Conservation (phyloP, 2,113 vertebrate genomes). For the Carettochelys insculpta region DNA sequence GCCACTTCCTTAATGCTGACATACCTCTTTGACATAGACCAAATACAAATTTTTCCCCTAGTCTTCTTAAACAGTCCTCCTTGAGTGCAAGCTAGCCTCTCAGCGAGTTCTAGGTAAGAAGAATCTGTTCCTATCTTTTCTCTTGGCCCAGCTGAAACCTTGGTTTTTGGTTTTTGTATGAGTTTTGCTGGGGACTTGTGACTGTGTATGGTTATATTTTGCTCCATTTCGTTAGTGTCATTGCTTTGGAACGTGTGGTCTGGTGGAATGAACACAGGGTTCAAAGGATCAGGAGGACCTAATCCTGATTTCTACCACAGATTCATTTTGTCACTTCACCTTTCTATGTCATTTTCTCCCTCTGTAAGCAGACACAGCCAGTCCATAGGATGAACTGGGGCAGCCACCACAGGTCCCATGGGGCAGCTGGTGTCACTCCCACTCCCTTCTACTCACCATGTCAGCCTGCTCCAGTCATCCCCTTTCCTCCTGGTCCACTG, state of each 20-base stretch:
- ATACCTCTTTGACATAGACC: rapidly evolving
- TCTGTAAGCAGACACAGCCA: no score
- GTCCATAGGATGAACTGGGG: no score
- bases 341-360: no score
- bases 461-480: no score
- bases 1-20: not conserved
- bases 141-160: not conserved
- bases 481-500: no score
- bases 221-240: not conserved
- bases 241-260: not conserved
- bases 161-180: not conserved
- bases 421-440: no score
- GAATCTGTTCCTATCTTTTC: not conserved
- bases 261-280: rapidly evolving
- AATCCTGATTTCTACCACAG: not conserved
- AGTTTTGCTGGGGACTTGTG: not conserved
- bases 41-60: no score
- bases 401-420: no score
- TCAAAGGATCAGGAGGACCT: rapidly evolving
- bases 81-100: not conserved
- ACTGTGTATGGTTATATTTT: not conserved
- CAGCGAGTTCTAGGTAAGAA: not conserved
- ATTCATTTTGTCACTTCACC: no score
- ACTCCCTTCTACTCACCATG: no score
- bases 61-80: not conserved